These are phyloP conservation scores for Leptopilina drosophilae DNA, from an alignment of 2,888 invertebrate species.

Conservation along the genomic window DNA sequence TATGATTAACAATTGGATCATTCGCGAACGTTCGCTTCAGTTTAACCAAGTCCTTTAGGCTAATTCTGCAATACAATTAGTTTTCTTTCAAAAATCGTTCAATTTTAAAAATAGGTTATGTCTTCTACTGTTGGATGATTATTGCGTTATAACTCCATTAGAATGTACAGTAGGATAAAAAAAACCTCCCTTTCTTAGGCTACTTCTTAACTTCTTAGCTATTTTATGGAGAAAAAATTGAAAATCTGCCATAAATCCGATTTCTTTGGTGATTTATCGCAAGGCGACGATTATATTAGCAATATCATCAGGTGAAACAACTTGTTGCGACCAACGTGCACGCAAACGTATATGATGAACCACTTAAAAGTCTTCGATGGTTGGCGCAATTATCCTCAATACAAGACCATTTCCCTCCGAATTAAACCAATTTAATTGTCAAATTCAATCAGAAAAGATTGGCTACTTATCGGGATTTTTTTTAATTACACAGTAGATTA, in stretches of 20 bases:
- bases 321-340: slow-evolving; percentile 35
- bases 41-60: no score
- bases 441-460: slow-evolving; percentile 28
- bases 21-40: no score
- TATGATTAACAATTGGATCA: no score
- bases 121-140: no score
- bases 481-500: no score
- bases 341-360: slow-evolving; percentile 18
- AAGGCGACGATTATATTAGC: slow-evolving; percentile 16
- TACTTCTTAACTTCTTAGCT: no score
- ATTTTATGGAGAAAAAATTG: neutral
- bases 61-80: no score
- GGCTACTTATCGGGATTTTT: neutral
- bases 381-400: slow-evolving; percentile 11
- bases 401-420: slow-evolving; percentile 10
- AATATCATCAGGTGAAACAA: slow-evolving; percentile 32
- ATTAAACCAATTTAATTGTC: slow-evolving; percentile 42
- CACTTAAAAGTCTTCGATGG: slow-evolving; percentile 12
- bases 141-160: no score
- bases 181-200: no score
- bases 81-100: no score
- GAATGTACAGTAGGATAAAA: no score
- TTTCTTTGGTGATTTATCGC: slow-evolving; percentile 12
- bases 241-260: slow-evolving; percentile 1
- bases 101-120: no score